Evolutionary conservation across 2,797 vertebrate genomes (phyloP).

Genomic region (Notoglanidium macrostoma): DNA sequence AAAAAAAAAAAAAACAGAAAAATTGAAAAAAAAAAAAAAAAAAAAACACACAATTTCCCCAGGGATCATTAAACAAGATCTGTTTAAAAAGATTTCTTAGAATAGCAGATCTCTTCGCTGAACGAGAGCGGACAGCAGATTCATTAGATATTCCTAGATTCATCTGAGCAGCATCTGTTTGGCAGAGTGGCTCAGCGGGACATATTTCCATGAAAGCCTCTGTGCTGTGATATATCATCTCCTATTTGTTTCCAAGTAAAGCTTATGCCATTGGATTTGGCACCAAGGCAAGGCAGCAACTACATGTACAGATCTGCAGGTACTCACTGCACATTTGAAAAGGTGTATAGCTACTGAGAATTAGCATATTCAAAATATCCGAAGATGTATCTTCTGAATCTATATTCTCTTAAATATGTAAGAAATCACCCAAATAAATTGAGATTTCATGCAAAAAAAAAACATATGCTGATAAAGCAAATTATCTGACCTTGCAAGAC

Average conservation of each 20-base stretch:
- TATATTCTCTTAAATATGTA: neutral
- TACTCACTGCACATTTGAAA: neutral
- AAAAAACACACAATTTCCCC: neutral
- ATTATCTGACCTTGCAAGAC: neutral
- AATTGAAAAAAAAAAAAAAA: neutral
- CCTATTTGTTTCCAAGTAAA: conserved; percentile 5
- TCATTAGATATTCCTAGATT: conserved; percentile 30
- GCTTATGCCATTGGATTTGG: neutral
- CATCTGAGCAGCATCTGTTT: neutral
- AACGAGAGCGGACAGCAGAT: neutral
- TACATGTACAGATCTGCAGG: neutral
- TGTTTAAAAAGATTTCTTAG: conserved; percentile 5
- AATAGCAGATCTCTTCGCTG: neutral
- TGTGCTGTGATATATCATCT: conserved; percentile 1
- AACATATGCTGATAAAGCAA: neutral
- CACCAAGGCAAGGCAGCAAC: neutral
- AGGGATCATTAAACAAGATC: neutral
- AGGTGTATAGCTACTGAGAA: neutral
- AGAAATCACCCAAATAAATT: neutral
- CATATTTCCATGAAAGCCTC: neutral
- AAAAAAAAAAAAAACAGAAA: neutral
- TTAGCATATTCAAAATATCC: neutral
- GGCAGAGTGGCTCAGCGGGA: conserved; percentile 2
- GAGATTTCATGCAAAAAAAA: neutral
- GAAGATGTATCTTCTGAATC: neutral